Percentiles rank a stretch among this genome's conserved stretches.
phyloP scores from a whole-genome alignment of 2,888 invertebrate genomes.

The Clunio marinus region DNA sequence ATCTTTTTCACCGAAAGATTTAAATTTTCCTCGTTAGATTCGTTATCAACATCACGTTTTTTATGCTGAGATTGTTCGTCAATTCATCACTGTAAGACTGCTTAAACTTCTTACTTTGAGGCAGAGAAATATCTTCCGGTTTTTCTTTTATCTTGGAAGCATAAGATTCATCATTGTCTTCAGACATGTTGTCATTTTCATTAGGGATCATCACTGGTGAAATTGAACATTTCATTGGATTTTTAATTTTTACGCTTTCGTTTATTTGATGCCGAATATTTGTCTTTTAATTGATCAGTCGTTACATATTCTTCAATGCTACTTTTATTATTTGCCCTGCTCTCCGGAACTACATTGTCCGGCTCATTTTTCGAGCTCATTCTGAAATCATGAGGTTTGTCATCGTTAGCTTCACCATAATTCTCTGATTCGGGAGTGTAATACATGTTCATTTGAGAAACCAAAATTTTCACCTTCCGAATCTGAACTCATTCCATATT shows the following conservation, averaged over 20 bases:
- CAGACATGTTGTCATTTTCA: constrained; percentile 47
- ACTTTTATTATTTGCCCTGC: constrained; percentile 57
- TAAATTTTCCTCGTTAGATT: constrained; percentile 38
- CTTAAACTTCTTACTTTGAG: constrained; percentile 40
- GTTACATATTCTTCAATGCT: constrained; percentile 62
- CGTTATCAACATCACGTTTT: no score
- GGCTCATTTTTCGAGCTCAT: constrained; percentile 55
- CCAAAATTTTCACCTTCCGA: constrained; percentile 68
- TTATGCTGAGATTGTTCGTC: constrained; percentile 42
- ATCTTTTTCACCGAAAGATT: constrained; percentile 35
- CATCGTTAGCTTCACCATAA: constrained; percentile 47
- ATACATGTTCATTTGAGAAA: constrained; percentile 43
- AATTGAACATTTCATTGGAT: constrained; percentile 74
- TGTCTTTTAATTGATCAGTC: constrained; percentile 54
- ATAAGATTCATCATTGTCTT: constrained; percentile 47
- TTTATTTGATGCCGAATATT: constrained; percentile 54
- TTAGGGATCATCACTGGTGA: constrained; percentile 48
- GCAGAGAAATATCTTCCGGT: constrained; percentile 22
- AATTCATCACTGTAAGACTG: neutral
- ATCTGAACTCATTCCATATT: constrained; percentile 52
- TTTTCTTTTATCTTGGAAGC: constrained; percentile 44
- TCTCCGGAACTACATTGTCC: constrained; percentile 54
- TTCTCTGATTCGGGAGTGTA: constrained; percentile 28
- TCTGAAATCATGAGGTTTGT: constrained; percentile 61
- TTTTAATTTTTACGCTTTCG: constrained; percentile 84